phyloP scores from a whole-genome alignment of 2,888 invertebrate species.

The Scrobipalpa costella region DNA sequence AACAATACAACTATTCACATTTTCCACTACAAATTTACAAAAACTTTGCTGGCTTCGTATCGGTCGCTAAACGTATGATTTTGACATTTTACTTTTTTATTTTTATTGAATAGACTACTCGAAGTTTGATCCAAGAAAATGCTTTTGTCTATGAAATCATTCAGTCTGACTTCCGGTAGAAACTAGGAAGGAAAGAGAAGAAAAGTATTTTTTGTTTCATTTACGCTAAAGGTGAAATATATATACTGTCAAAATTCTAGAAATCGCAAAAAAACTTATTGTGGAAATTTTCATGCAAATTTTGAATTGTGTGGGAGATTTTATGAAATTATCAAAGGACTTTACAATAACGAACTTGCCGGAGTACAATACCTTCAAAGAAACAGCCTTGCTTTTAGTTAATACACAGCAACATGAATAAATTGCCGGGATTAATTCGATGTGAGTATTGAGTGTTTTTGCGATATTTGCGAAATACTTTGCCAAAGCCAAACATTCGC shows the following conservation, averaged over 20 bases:
- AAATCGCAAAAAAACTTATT: not conserved
- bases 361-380: not conserved
- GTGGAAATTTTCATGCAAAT: not conserved
- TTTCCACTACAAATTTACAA: not conserved
- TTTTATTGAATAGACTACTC: not conserved
- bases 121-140: not conserved
- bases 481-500: conserved; percentile 28
- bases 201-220: not conserved
- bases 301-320: not conserved
- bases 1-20: conserved; percentile 3
- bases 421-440: conserved; percentile 55
- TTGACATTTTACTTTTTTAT: conserved; percentile 1
- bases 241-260: not conserved
- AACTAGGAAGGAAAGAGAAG: not conserved
- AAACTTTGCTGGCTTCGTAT: not conserved
- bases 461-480: conserved; percentile 14
- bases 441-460: conserved; percentile 57
- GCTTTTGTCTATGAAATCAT: not conserved
- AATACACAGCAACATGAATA: conserved; percentile 49
- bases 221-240: not conserved
- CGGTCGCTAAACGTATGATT: conserved; percentile 6
- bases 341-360: not conserved
- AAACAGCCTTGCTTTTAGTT: not conserved
- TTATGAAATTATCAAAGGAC: not conserved
- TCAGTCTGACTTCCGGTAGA: conserved; percentile 15